Evolutionary conservation across 2,888 invertebrate genomes (phyloP).

Genomic region (Polymixis flavicincta): DNA sequence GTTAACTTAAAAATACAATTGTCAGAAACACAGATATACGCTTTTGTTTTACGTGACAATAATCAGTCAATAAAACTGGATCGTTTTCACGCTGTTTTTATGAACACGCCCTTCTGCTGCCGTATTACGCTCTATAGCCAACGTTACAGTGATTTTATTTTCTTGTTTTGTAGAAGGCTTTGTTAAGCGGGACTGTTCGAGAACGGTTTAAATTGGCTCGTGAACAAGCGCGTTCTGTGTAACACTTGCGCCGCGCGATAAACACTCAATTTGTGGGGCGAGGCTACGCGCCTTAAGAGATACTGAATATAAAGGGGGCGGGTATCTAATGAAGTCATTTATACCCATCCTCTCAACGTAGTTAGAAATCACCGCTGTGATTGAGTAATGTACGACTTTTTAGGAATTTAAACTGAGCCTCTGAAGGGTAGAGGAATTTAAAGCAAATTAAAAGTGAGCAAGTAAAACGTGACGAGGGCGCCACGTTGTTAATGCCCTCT

Average conservation of each 20-base stretch:
- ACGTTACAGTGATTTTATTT: slow-evolving; percentile 78
- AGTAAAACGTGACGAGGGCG: slow-evolving; percentile 54
- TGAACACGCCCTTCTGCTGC: slow-evolving; percentile 70
- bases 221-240: slow-evolving; percentile 78
- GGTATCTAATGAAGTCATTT: slow-evolving; percentile 83
- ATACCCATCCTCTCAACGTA: slow-evolving; percentile 71
- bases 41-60: slow-evolving; percentile 49
- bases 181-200: slow-evolving; percentile 74
- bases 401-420: slow-evolving; percentile 64
- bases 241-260: slow-evolving; percentile 74
- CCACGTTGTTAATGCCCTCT: slow-evolving; percentile 72
- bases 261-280: slow-evolving; percentile 82
- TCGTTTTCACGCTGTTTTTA: slow-evolving; percentile 66
- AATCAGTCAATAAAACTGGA: slow-evolving; percentile 61
- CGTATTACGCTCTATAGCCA: slow-evolving; percentile 69
- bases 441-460: slow-evolving; percentile 69
- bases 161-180: slow-evolving; percentile 81
- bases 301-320: slow-evolving; percentile 77
- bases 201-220: slow-evolving; percentile 82
- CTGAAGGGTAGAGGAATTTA: slow-evolving; percentile 63
- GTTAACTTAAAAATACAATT: slow-evolving; percentile 1
- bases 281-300: slow-evolving; percentile 74
- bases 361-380: slow-evolving; percentile 71
- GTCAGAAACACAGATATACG: not conserved
- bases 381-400: slow-evolving; percentile 76